Evolutionary conservation across 2,888 invertebrate genomes (phyloP), one percentile per base, ranked within the genome.

Genomic region (Salpingus planirostris): DNA sequence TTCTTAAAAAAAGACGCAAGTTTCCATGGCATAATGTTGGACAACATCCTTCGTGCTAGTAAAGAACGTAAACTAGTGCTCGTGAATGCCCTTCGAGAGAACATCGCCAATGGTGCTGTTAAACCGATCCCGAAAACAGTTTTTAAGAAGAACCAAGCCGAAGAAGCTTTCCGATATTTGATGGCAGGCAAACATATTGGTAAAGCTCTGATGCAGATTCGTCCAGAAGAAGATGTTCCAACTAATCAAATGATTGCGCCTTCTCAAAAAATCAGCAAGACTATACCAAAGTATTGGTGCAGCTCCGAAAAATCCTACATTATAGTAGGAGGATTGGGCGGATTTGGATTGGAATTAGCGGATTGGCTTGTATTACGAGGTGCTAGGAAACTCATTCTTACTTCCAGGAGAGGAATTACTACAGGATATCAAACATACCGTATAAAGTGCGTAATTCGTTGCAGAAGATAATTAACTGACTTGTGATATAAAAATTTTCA

Each of bases 11-110:
- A 77, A 42, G 80, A 83, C 50, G 69, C 79, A 11, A 76, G 78
- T 39, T 84, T 88, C 65, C 80, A 85, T 54, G 84, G 87, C 4
- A 74, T 89, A 15, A 70, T 87, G 52, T 65, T 90, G 38, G 89
- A 90, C 32, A 25, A 39, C 10, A 15, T 31, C 11, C 12, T 30
- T 13, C 7, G 3, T 6, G 18, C 25, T 2, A 10, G 14, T 10
- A n/a, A 2, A 18, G 5, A 18, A 5, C 5, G 18, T 5, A 18
- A 18, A 18, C n/a, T n/a, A n/a, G n/a, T n/a, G n/a, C n/a, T n/a
- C n/a, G 2, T 29, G 8, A 5, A 8, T 2, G 6, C 8, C 12
- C 11, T 26, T 12, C 2, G 21, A 3, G 8, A 7, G n/a, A 15
- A 24, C 11, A 23, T 26, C 8, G 13, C 31, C 1, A 28, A 11